These are phyloP conservation scores for Mobula hypostoma DNA, from an alignment of 2,113 vertebrate genomes.

Conservation along the genomic window DNA sequence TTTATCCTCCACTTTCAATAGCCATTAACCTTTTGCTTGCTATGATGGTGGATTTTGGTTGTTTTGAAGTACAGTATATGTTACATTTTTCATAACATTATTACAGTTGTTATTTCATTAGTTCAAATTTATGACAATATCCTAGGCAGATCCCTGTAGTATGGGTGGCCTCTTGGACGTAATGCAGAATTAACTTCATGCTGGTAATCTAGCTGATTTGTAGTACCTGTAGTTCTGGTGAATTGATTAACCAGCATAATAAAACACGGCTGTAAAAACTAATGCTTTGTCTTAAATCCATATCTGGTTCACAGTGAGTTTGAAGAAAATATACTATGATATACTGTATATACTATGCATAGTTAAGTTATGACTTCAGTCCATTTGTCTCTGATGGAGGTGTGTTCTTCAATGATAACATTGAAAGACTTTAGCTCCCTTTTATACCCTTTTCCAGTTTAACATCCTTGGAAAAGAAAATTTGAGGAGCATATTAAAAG, in stretches of 20 bases:
- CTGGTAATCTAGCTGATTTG: not conserved
- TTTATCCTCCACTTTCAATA: not conserved
- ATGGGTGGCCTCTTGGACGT: not conserved
- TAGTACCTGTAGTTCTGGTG: not conserved
- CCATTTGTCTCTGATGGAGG: not conserved
- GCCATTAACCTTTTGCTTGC: not conserved
- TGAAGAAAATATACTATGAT: not conserved
- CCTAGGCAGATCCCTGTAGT: not conserved
- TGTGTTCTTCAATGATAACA: no score
- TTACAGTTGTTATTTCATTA: not conserved
- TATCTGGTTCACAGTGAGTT: not conserved
- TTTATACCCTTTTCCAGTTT: not conserved
- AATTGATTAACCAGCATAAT: no score
- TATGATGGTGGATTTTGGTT: not conserved
- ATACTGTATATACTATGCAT: not conserved
- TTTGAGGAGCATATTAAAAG: no score
- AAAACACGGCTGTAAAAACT: not conserved
- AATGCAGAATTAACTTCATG: not conserved
- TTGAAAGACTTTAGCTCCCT: not conserved
- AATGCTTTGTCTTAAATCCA: not conserved
- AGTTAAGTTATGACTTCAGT: not conserved
- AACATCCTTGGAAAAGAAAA: not conserved
- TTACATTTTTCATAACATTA: not conserved
- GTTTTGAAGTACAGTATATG: not conserved
- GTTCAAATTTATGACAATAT: no score